A percentile compares a stretch with the other conserved stretches of the same genome.
Evolutionary conservation across 2,113 vertebrate genomes (phyloP).

Genomic region (Tychaedon coryphoeus): DNA sequence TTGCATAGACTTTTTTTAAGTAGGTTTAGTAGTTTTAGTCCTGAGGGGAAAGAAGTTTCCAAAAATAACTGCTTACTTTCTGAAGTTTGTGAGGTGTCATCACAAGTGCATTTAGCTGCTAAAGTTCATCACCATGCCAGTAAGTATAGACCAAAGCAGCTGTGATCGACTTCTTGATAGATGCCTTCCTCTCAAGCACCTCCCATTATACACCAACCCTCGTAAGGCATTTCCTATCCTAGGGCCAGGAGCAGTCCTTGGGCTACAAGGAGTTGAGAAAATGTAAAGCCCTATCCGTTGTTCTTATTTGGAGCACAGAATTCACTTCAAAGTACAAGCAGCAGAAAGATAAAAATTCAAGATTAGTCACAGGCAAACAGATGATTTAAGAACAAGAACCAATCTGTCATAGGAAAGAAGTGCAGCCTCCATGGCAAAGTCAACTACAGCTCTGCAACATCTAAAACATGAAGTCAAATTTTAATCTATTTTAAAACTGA

Average conservation of each 20-base stretch:
- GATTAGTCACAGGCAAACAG: slow-evolving; percentile 50
- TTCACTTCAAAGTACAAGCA: slow-evolving; percentile 25
- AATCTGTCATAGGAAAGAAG: slow-evolving; percentile 8
- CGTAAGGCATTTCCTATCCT: background rate
- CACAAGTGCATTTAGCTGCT: slow-evolving; percentile 44
- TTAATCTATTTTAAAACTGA: slow-evolving; percentile 54
- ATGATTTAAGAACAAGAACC: slow-evolving; percentile 35
- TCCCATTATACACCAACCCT: background rate
- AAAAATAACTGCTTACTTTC: slow-evolving; percentile 55
- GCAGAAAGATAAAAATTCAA: slow-evolving; percentile 34
- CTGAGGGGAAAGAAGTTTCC: background rate
- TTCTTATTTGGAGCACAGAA: slow-evolving; percentile 1
- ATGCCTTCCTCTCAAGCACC: background rate
- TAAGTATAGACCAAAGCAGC: slow-evolving; percentile 51
- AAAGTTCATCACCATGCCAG: slow-evolving; percentile 49
- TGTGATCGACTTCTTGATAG: background rate
- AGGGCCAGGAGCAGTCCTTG: background rate
- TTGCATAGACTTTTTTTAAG: background rate
- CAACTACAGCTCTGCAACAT: background rate
- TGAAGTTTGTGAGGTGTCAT: slow-evolving; percentile 50
- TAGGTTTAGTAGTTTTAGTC: slow-evolving; percentile 46
- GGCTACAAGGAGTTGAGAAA: background rate
- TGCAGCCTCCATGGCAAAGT: background rate
- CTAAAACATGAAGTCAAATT: slow-evolving; percentile 1
- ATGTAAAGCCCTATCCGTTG: background rate